These are phyloP conservation scores for Picathartes gymnocephalus DNA, from an alignment of 2,113 vertebrate species.

Conservation along the genomic window DNA sequence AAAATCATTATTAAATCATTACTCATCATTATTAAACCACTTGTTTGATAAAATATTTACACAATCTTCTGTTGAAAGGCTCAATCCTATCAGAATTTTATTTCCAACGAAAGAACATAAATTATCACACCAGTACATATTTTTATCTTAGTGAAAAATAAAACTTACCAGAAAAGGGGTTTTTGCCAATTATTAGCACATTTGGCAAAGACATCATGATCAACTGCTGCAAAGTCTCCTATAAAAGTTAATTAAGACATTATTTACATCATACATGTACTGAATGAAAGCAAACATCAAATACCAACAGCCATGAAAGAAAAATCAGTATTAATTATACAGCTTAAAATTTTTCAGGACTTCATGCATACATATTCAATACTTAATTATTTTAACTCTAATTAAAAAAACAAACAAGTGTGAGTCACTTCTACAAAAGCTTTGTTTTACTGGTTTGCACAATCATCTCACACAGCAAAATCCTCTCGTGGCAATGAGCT, in stretches of 20 bases:
- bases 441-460: neutral
- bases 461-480: neutral
- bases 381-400: neutral
- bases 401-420: neutral
- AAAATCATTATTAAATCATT: neutral
- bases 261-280: neutral
- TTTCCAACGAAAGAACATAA: neutral
- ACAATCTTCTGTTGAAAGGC: neutral
- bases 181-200: constrained; percentile 90
- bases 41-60: neutral
- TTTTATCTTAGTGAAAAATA: constrained; percentile 20
- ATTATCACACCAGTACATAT: neutral
- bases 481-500: neutral
- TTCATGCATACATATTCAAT: neutral
- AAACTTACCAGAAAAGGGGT: constrained; percentile 88
- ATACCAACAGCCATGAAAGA: neutral
- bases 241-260: constrained; percentile 49
- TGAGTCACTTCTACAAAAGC: neutral
- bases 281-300: neutral
- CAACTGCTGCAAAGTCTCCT: constrained; percentile 95
- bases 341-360: neutral
- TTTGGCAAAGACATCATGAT: constrained; percentile 98
- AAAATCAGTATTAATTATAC: neutral
- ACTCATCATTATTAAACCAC: neutral
- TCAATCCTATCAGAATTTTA: neutral